A percentile compares a stretch with the other conserved stretches of the same genome.
phyloP scores from a whole-genome alignment of 23 tunicate genomes.

The Botrylloides violaceus region DNA sequence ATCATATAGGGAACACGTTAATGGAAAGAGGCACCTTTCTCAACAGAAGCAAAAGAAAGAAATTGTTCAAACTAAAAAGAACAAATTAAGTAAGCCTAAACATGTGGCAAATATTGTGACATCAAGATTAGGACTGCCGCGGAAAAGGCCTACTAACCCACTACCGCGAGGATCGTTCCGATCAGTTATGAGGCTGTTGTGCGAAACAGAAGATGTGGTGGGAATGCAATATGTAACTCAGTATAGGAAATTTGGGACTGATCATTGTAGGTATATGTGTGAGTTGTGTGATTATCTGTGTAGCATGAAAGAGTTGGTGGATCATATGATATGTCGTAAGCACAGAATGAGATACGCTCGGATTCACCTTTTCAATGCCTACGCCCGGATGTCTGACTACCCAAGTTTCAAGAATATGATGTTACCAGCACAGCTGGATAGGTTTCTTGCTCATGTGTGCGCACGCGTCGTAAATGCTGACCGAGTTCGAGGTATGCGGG shows the following conservation, averaged over 20 bases:
- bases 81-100: not conserved
- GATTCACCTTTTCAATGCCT: not conserved
- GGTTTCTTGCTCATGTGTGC: not conserved
- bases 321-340: slow-evolving; percentile 6
- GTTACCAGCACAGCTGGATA: slow-evolving; percentile 4
- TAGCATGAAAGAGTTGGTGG: not conserved
- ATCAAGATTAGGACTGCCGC: too few relatives aligned
- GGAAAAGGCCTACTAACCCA: not conserved
- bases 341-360: slow-evolving; percentile 6
- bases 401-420: slow-evolving; percentile 1
- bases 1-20: not conserved
- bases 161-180: not conserved
- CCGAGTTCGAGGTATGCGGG: not conserved
- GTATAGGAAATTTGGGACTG: not conserved
- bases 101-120: not conserved
- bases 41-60: not conserved
- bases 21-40: not conserved
- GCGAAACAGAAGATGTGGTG: not conserved
- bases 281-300: not conserved
- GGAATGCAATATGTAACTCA: not conserved
- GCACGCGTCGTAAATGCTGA: not conserved
- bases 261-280: not conserved
- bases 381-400: not conserved
- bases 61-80: not conserved
- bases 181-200: not conserved